Evolutionary conservation across 2,797 vertebrate genomes (phyloP), one percentile per base, ranked within the genome.

Genomic region (Podarcis siculus): DNA sequence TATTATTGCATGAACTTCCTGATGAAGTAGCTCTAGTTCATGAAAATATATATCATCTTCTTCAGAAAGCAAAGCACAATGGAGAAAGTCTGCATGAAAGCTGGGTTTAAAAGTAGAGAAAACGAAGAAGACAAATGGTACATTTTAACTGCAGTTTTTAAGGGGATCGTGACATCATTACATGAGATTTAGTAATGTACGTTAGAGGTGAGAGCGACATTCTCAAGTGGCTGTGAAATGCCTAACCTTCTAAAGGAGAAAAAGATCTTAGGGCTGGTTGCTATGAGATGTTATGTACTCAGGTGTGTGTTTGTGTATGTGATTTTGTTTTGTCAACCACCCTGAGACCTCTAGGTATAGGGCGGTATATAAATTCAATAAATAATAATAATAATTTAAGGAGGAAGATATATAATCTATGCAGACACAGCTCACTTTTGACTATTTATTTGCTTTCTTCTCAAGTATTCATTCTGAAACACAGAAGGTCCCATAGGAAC

Each of bases 31-130:
- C 45, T 49, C 58, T 61, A 61, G 58, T 61, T 61, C 58, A 61
- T 1, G 19, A 61, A 61, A 49, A 49, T 49, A 49, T 49, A 13
- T 49, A 49, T 13, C 12, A 83, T 72, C 67, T 73, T n/a, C 73
- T 83, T 83, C 69, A 83, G 21, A 72, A 84, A 84, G 21, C 69
- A 84, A 84, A 61, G 15, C 32, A 37, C 45, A 84, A 32, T 58
- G 23, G 4, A 27, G 23, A 55, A 25, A 35, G 15, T 21, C n/a
- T 55, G n/a, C 45, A 35, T 25, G 32, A 72, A 35, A 42, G 61
- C 23, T 7, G 17, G 4, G 23, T 13, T 69, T n/a, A 82, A 82
- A 69, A 45, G 27, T 21, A 45, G 45, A 37, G 42, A 27, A 55
- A 83, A 58, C 2, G n/a, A 32, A 83, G 21, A 58, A 8, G 10